phyloP scores from a whole-genome alignment of 92 coral and sea anemone genomes.

The Heliopora coerulea region DNA sequence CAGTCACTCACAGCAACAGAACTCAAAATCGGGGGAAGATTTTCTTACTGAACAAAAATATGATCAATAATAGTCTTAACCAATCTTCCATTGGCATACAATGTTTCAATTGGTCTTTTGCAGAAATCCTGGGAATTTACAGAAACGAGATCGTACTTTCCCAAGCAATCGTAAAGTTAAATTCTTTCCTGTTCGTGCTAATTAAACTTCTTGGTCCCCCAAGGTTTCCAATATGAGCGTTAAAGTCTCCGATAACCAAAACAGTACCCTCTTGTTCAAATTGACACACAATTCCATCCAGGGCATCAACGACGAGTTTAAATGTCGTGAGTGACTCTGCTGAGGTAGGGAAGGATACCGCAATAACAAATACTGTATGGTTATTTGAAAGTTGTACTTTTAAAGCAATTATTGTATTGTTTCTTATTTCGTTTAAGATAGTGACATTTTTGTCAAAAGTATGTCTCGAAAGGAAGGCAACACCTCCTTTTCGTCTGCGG shows the following conservation, averaged over 20 bases:
- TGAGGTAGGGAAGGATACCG: constrained; percentile 5
- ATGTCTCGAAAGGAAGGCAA: constrained; percentile 12
- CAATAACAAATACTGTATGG: background rate
- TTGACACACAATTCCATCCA: background rate
- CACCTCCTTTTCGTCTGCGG: constrained; percentile 14
- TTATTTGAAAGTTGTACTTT: background rate
- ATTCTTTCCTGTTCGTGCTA: too few species aligned
- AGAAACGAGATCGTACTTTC: too few species aligned
- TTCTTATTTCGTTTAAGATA: constrained; percentile 1
- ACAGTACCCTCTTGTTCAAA: background rate
- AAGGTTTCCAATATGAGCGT: background rate
- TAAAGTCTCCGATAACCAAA: background rate
- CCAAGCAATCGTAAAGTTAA: too few species aligned
- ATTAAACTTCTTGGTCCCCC: too few species aligned
- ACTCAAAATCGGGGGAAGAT: too few species aligned
- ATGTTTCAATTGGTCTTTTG: too few species aligned
- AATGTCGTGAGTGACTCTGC: background rate
- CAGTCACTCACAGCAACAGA: too few species aligned
- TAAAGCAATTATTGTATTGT: constrained; percentile 3
- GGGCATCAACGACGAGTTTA: background rate
- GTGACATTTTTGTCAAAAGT: background rate
- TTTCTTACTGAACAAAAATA: too few species aligned
- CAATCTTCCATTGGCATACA: too few species aligned
- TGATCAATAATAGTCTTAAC: too few species aligned
- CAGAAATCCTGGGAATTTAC: too few species aligned